Percentiles rank a stretch among this genome's conserved stretches.
phyloP scores from a whole-genome alignment of 2,113 vertebrate species.

The Kobus ellipsiprymnus region DNA sequence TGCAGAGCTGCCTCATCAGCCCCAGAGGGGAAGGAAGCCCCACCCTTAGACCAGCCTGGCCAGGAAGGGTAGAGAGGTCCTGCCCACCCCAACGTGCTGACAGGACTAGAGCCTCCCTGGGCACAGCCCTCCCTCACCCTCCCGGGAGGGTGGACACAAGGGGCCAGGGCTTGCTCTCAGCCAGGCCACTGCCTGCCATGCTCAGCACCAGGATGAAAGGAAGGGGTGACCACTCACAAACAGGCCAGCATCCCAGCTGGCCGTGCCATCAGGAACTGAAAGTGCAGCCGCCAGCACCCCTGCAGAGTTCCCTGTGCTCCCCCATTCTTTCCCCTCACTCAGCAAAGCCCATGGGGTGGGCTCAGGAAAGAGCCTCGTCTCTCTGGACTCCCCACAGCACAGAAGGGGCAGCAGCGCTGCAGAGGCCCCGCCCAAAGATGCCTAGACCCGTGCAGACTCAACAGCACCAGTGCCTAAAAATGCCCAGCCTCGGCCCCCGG shows the following conservation, averaged over 20 bases:
- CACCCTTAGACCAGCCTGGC: not conserved
- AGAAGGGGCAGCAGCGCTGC: not conserved
- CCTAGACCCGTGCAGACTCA: not conserved
- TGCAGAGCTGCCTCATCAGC: not conserved
- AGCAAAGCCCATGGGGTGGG: not conserved
- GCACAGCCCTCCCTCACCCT: not conserved
- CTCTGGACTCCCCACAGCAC: not conserved
- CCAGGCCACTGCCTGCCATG: not conserved
- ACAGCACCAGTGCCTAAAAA: not conserved
- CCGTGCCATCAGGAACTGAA: constrained; percentile 6
- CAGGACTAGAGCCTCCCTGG: not conserved
- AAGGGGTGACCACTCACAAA: rapidly evolving
- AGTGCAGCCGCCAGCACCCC: not conserved
- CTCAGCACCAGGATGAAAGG: not conserved
- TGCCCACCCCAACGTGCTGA: not conserved
- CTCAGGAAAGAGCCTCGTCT: not conserved
- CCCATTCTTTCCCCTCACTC: not conserved
- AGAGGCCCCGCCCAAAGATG: not conserved
- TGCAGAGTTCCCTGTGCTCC: not conserved
- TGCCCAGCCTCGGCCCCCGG: not conserved
- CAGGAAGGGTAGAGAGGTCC: not conserved
- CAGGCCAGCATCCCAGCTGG: not conserved
- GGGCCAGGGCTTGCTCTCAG: not conserved
- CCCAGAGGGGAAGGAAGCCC: not conserved
- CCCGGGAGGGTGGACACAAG: not conserved